Evolutionary conservation across 2,888 invertebrate species (phyloP), one percentile per base, ranked within the genome.

Genomic region (Nowickia ferox): DNA sequence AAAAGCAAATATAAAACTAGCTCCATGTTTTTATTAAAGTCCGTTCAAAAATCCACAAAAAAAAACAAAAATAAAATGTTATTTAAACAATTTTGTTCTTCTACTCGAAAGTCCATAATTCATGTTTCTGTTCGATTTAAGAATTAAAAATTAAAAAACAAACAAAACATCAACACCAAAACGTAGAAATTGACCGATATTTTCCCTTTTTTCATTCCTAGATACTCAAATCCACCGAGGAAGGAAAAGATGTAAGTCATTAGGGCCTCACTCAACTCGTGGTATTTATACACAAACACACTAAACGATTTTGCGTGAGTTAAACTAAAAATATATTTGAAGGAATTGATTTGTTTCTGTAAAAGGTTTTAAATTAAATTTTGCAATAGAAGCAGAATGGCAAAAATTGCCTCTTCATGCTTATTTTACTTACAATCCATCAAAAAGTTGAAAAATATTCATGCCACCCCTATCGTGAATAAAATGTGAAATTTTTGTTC

Each of bases 241-340:
- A 84, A 84, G 83, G 83, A 84, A 84, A 84, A 84, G 83, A 84
- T 84, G 83, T 84, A 84, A 84, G 83, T 84, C 77, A 66, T 81
- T 72, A 72, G 83, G 77, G 65, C 19, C 61, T 30, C 30, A 30
- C 74, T 51, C 65, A 57, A 46, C 53, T 76, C 44, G 59, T 72
- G 83, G 77, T 74, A 78, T 68, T 72, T 84, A 61, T 66, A 48
- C 46, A 76, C 61, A 65, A 63, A 71, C 46, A 55, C 38, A 75
- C 61, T 19, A 79, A 72, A 82, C 17, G 38, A 79, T 48, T 40
- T 72, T 84, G 72, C 57, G 77, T 84, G 83, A 78, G 77, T 84
- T 72, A 59, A 71, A 71, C 15, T 51, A 40, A 74, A 57, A 63
- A 61, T 15, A 30, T 53, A 69, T 63, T 69, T 48, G 22, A 66